Percentiles rank a stretch among this genome's conserved stretches.
phyloP scores from a whole-genome alignment of 2,888 invertebrate genomes.

The Lithophane leautieri region DNA sequence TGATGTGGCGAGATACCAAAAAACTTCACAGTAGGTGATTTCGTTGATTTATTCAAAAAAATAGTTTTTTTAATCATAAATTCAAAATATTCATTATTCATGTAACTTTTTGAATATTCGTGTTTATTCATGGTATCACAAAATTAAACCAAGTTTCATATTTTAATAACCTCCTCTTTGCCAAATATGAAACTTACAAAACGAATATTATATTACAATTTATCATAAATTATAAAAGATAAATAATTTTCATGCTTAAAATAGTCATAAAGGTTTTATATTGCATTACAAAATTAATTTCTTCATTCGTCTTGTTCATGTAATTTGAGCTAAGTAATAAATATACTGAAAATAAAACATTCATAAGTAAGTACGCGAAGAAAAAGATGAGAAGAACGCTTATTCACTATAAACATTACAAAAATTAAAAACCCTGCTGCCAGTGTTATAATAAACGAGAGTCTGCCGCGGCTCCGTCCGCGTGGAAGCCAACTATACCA shows the following conservation, averaged over 20 bases:
- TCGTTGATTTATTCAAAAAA: background rate
- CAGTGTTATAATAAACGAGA: background rate
- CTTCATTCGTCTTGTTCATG: background rate
- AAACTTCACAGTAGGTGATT: background rate
- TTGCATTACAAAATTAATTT: constrained; percentile 9
- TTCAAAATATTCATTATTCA: constrained; percentile 11
- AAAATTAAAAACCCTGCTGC: background rate
- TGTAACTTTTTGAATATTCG: constrained; percentile 12
- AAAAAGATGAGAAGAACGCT: background rate
- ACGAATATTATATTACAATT: background rate
- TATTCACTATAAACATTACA: background rate
- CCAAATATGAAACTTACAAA: constrained; percentile 1
- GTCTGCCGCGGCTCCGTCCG: background rate
- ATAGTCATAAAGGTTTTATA: background rate
- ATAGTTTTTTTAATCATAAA: background rate
- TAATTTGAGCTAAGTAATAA: constrained; percentile 4
- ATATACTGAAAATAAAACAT: too few species aligned
- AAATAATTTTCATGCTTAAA: constrained; percentile 2
- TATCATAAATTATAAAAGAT: background rate
- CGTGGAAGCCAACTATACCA: background rate
- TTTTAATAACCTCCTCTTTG: constrained; percentile 1
- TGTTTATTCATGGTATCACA: constrained; percentile 21
- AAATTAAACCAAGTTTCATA: constrained; percentile 11
- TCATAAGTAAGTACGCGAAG: background rate
- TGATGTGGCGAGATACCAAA: background rate